Evolutionary conservation across 2,797 vertebrate genomes (phyloP), one percentile per base, ranked within the genome.

Genomic region (Gastrophryne carolinensis): DNA sequence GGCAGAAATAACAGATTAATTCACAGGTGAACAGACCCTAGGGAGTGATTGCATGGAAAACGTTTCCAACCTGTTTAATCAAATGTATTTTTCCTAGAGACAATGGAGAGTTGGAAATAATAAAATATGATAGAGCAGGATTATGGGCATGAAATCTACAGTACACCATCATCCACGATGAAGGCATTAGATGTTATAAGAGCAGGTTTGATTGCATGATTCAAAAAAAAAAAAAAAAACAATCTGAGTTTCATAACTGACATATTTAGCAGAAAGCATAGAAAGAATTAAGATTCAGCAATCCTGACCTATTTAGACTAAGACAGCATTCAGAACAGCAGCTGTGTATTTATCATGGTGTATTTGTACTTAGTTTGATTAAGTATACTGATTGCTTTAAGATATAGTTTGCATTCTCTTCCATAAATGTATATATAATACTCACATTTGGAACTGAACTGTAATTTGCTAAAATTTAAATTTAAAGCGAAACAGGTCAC

Each of bases 241-340:
- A 78, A 78, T 78, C 75, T 72, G 75, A 64, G 75, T 78, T 78
- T 78, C 75, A 78, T 78, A 78, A 72, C 75, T 78, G 75, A 78
- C 75, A 78, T 72, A 78, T 78, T 78, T 77, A 78, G 60, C 75
- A 78, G 61, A 65, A 77, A 71, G 67, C 75, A 71, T 56, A 64
- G 58, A 77, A 78, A 58, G 75, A 64, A 78, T 78, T 78, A 78
- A 72, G 75, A 78, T 72, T 78, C 68, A 39, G 75, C 67, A 78
- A 66, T 65, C 67, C 67, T 72, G 75, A 78, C 75, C 75, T 78
- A 78, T 78, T 78, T 78, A 72, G 65, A 72, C 75, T 78, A 78
- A 78, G 75, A 67, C 72, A 64, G 67, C 29, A 64, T 77, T 78
- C 75, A 72, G 75, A 78, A 58, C 68, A 78, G 68, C 75, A 78